Conservation (phyloP, 2,113 vertebrate genomes). For the Corythoichthys intestinalis region DNA sequence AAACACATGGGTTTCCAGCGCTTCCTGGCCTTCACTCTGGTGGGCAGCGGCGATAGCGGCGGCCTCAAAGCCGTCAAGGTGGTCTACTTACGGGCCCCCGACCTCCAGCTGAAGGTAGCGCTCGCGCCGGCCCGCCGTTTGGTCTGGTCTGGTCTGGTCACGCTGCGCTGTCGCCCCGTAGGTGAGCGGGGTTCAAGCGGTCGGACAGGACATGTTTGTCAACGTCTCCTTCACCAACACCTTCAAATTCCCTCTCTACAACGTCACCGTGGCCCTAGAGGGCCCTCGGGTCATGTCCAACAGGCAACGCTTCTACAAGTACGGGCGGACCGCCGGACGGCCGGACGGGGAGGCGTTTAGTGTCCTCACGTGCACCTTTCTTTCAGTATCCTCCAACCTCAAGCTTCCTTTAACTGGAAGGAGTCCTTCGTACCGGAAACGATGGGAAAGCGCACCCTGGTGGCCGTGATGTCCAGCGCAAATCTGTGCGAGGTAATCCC, state of each 20-base stretch:
- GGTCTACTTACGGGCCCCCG: conserved; percentile 63
- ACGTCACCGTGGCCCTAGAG: conserved; percentile 71
- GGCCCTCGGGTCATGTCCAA: conserved; percentile 69
- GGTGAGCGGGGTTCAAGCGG: conserved; percentile 19
- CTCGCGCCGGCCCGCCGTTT: background rate
- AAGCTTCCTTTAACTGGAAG: conserved; percentile 68
- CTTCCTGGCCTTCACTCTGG: conserved; percentile 76
- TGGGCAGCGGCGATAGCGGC: conserved; percentile 56
- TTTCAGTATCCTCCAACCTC: conserved; percentile 32
- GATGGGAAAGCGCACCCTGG: conserved; percentile 66
- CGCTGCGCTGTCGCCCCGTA: background rate
- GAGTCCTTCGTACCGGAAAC: conserved; percentile 65
- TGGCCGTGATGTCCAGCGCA: conserved; percentile 72
- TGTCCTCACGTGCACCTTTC: background rate
- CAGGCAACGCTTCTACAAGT: conserved; percentile 72
- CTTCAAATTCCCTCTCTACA: conserved; percentile 61
- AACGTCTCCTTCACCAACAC: conserved; percentile 81
- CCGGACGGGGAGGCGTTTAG: too few species aligned
- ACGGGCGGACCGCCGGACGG: background rate
- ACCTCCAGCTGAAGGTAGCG: conserved; percentile 72
- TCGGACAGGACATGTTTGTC: conserved; percentile 54
- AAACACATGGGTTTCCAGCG: conserved; percentile 74
- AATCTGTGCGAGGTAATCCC: conserved; percentile 60
- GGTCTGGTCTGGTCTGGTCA: background rate
- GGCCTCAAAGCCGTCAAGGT: conserved; percentile 69